Evolutionary conservation across 2,113 vertebrate genomes (phyloP).

Genomic region (Antigone vipio): DNA sequence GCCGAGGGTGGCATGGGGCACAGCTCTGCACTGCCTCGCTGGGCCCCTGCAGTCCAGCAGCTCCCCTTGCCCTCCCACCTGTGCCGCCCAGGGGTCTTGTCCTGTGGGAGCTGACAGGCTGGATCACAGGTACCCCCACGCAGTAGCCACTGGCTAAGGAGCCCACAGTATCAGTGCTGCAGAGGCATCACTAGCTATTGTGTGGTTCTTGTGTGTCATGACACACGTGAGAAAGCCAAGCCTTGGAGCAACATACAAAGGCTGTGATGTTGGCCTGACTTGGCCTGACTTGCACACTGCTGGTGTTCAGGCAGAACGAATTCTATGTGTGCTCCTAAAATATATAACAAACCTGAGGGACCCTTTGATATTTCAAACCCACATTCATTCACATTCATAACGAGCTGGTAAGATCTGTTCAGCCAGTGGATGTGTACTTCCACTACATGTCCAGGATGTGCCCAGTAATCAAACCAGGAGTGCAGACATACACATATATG

Average conservation of each 20-base stretch:
- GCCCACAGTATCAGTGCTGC: background rate
- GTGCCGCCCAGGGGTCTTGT: background rate
- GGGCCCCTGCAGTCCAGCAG: background rate
- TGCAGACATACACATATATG: accelerated
- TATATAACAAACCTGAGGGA: background rate
- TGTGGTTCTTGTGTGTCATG: background rate
- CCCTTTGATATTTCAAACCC: too few species aligned
- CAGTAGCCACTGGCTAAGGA: background rate
- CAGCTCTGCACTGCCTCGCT: background rate
- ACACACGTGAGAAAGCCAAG: background rate
- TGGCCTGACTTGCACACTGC: background rate
- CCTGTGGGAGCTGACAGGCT: background rate
- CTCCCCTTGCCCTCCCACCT: background rate
- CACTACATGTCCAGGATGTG: accelerated
- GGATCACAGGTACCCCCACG: background rate
- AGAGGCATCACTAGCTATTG: background rate
- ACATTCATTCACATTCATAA: background rate
- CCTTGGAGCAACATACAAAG: background rate
- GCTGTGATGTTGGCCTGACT: background rate
- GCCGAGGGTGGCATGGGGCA: background rate
- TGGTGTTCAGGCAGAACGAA: background rate
- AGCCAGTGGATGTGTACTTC: background rate
- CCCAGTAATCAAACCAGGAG: background rate
- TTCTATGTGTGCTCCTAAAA: background rate
- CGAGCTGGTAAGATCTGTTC: background rate